Evolutionary conservation across 2,113 vertebrate genomes (phyloP), one percentile per base, ranked within the genome.

Genomic region (Pollimyrus isidori): DNA sequence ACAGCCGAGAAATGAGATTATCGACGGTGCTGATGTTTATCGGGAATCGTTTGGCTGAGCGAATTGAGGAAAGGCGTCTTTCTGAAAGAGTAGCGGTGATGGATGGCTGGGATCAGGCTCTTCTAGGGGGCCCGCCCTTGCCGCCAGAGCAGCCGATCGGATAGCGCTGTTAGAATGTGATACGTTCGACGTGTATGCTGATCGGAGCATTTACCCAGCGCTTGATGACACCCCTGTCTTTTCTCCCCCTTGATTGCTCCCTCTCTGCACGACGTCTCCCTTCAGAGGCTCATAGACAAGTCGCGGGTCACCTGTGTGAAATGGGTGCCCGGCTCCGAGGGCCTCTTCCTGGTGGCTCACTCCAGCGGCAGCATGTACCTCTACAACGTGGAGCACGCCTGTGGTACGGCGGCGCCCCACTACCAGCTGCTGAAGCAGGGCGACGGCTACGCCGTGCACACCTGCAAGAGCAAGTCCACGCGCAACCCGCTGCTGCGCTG

Each of bases 361-460:
- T 97, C 98, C 91, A 99, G 98, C 88, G 98, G 98, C 93, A 98
- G 93, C 96, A 97, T 99, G 97, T 99, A 99, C 95, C 95, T 99
- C 93, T 99, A 99, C 96, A 99, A 99, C 1, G 98, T 98, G 96
- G 98, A 99, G 93, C 98, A 99, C 95, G 96, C 97, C 89, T 99
- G 98, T 91, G 98, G 98, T 91, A 97, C 98, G 93, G 97, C 98
- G 39, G 97, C 97, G 83, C 98, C 98, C 90, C 97, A 99, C 95
- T 99, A 99, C 96, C 98, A 99, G 97, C 97, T 98, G 49, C 97
- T 99, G 86, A 99, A 99, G 93, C 98, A 99, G 96, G 98, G 98
- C 39, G 98, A 99, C 90, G 97, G 94, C 93, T 99, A 99, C 92
- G 96, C 97, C 30, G 98, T 99, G 90, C 98, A 99, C 90, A 99